Base-by-base conservation (phyloP, 2,113 vertebrate genomes). In the Mola mola region DNA sequence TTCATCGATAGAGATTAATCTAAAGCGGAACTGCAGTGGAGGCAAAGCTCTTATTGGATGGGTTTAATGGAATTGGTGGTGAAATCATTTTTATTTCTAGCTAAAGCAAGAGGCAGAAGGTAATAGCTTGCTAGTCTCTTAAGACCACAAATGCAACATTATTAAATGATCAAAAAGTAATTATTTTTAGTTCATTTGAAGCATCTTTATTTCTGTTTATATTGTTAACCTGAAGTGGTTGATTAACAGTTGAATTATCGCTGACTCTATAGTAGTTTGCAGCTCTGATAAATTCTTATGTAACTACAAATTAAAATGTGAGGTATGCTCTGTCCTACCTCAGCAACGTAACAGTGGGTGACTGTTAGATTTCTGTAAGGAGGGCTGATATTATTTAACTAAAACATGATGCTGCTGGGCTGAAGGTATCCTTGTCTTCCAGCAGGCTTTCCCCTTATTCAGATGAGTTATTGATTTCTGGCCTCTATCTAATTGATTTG, bases 331-430 rank as follows among this genome's bases (percentile, higher is more conserved):
- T 63, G 15, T n/a, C 36, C 66, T 44, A 25, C 65, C 42, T 42
- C 36, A 53, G 1, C 55, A 37, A n/a, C n/a, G n/a, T n/a, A n/a
- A 53, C 59, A 65, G 62, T 58, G 49, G 66, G 47, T 51, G 66
- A 62, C 48, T 36, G 59, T 58, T 51, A 61, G 7, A 61, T 78
- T 64, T 12, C 60, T 50, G 28, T 59, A 58, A 25, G 33, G 47
- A 57, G 33, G 36, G 12, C 62, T 46, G 76, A 57, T 66, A 38
- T 81, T 68, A 73, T 72, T 86, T 77, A 78, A 83, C 63, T 78
- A 69, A 70, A 41, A 46, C 56, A 37, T 55, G 8, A 4, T 59
- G 47, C 43, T 24, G 44, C 19, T 56, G 8, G 10, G 26, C 11
- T 21, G 19, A 43, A 70, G 42, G 48, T 17, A 29, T 2, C 13